Percentiles rank a stretch among this genome's conserved stretches.
phyloP scores from a whole-genome alignment of 1,140 invertebrate species.

The Calliopsis andreniformis region DNA sequence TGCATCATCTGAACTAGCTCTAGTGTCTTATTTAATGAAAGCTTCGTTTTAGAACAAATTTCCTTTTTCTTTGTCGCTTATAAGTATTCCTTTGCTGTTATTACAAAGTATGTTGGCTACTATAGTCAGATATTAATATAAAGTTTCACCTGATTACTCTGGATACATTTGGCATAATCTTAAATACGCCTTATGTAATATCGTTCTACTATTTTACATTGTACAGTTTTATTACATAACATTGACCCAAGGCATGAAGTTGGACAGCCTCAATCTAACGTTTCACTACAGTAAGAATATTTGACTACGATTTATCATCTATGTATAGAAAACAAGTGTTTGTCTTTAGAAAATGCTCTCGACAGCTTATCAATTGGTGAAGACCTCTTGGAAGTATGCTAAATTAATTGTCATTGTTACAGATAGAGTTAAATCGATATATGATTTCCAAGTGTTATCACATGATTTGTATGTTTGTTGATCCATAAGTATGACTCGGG shows the following conservation, averaged over 20 bases:
- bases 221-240: background rate
- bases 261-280: slow-evolving; percentile 1
- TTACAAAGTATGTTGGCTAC: too few species aligned
- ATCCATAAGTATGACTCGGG: too few species aligned
- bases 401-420: background rate
- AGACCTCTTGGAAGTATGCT: slow-evolving; percentile 14
- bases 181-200: background rate
- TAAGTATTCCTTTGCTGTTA: too few species aligned
- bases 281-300: slow-evolving; percentile 4
- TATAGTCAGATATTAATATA: slow-evolving; percentile 15
- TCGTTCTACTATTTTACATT: background rate
- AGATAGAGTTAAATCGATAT: slow-evolving; percentile 5
- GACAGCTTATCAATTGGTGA: background rate
- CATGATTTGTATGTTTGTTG: slow-evolving; percentile 4
- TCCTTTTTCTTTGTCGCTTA: background rate
- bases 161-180: background rate
- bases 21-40: slow-evolving; percentile 1
- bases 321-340: slow-evolving; percentile 1
- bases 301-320: slow-evolving; percentile 3
- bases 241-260: background rate
- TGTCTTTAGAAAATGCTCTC: slow-evolving; percentile 3
- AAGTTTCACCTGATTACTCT: background rate
- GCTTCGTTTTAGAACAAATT: background rate
- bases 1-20: too few species aligned
- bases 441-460: slow-evolving; percentile 9